These are phyloP conservation scores for Empidonax alnorum DNA, from an alignment of 2,113 vertebrate genomes.

Conservation along the genomic window DNA sequence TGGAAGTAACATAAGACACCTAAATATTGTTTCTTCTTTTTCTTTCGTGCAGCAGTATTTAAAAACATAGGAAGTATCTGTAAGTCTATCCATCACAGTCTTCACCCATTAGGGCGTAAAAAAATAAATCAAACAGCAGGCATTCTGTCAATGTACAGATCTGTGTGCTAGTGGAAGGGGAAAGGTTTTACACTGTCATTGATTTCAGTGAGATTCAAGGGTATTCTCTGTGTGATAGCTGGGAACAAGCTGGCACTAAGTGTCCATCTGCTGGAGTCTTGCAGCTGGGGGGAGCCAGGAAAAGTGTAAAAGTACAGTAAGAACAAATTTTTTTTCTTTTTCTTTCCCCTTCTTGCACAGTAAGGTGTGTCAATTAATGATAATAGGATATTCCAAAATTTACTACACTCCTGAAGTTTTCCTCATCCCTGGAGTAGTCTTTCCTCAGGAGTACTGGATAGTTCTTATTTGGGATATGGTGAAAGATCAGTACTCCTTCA, in stretches of 20 bases:
- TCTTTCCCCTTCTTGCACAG: background rate
- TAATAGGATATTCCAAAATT: background rate
- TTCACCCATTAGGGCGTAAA: background rate
- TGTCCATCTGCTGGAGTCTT: background rate
- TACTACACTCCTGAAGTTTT: background rate
- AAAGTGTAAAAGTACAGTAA: background rate
- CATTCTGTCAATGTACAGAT: background rate
- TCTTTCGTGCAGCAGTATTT: background rate
- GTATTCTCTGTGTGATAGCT: background rate
- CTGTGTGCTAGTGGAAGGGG: background rate
- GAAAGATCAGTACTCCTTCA: background rate
- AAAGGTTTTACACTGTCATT: background rate
- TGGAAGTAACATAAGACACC: background rate
- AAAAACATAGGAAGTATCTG: background rate
- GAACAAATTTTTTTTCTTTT: background rate
- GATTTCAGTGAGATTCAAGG: background rate
- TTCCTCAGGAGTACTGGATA: background rate
- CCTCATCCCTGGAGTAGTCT: background rate
- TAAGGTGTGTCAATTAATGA: background rate
- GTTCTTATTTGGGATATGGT: background rate
- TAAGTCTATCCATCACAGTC: background rate
- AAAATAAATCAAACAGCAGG: background rate
- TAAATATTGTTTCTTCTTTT: background rate
- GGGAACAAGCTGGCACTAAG: background rate
- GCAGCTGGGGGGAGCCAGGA: background rate